A percentile compares a stretch with the other conserved stretches of the same genome.
Evolutionary conservation across 2,888 invertebrate species (phyloP).

Genomic region (Trisateles emortualis): DNA sequence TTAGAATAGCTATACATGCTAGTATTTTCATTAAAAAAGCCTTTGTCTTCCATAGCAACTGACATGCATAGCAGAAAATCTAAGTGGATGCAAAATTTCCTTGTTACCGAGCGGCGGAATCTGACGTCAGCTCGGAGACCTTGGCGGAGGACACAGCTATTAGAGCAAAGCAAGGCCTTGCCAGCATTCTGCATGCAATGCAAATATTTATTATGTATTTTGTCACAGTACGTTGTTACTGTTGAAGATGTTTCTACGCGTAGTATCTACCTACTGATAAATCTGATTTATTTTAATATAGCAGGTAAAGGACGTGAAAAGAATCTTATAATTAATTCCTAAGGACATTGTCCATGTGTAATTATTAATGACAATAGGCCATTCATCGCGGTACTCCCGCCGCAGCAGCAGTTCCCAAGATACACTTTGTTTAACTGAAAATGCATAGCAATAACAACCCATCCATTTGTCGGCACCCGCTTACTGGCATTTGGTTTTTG

Average conservation of each 20-base stretch:
- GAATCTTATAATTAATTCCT: background rate
- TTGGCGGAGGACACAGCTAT: slow-evolving; percentile 80
- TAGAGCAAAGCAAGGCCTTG: slow-evolving; percentile 79
- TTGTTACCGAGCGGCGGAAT: slow-evolving; percentile 73
- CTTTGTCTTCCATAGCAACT: slow-evolving; percentile 28
- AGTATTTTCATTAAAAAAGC: slow-evolving; percentile 2
- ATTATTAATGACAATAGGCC: slow-evolving; percentile 15
- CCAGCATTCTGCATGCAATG: slow-evolving; percentile 72
- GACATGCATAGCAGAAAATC: slow-evolving; percentile 46
- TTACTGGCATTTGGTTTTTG: slow-evolving; percentile 37
- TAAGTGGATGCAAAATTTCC: slow-evolving; percentile 68
- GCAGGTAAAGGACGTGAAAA: background rate
- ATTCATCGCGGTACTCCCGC: slow-evolving; percentile 41
- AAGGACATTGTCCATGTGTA: slow-evolving; percentile 1
- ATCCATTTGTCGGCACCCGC: slow-evolving; percentile 58
- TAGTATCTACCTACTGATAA: background rate
- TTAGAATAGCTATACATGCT: background rate
- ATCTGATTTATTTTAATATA: background rate
- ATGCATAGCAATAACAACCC: slow-evolving; percentile 53
- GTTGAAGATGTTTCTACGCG: slow-evolving; percentile 7
- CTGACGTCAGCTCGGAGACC: slow-evolving; percentile 79
- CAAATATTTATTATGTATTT: slow-evolving; percentile 53
- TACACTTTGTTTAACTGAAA: slow-evolving; percentile 61
- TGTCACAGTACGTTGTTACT: slow-evolving; percentile 24
- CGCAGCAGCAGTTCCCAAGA: slow-evolving; percentile 58